phyloP scores from a whole-genome alignment of 2,113 vertebrate genomes.

The Peromyscus polionotus region DNA sequence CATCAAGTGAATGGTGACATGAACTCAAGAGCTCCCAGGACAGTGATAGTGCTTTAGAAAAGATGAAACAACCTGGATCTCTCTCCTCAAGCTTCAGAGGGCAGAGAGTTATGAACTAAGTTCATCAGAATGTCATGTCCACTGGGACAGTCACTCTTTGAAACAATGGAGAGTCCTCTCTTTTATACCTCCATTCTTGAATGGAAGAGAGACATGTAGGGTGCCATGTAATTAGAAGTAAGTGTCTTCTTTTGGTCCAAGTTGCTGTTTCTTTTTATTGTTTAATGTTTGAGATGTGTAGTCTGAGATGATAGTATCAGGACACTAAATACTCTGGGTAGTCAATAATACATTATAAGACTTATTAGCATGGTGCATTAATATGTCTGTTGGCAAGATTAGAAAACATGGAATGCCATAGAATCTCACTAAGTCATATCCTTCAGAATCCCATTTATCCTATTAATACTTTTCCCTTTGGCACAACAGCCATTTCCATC shows the following conservation, averaged over 20 bases:
- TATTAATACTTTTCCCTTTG: not conserved
- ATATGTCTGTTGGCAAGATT: not conserved
- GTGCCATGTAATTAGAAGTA: not conserved
- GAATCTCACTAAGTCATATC: not conserved
- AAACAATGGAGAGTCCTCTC: not conserved
- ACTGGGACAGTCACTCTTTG: not conserved
- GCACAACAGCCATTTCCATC: not conserved
- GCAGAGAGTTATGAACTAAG: not conserved
- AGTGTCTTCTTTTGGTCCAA: not conserved
- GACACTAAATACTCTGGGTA: fast-evolving
- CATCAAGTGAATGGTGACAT: not conserved
- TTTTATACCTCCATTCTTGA: not conserved
- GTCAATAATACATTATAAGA: not conserved
- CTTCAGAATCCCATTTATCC: not conserved
- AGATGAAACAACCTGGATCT: constrained; percentile 38
- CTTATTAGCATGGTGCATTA: not conserved
- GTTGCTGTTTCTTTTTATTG: not conserved
- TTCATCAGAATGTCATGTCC: not conserved
- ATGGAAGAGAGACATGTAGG: not conserved
- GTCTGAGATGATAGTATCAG: not conserved
- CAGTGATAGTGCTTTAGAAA: constrained; percentile 67
- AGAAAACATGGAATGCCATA: not conserved
- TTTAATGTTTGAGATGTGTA: not conserved
- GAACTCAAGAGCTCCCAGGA: constrained; percentile 35
- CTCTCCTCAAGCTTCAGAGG: not conserved